Base-by-base conservation (phyloP, 2,113 vertebrate species). In the Condylura cristata region DNA sequence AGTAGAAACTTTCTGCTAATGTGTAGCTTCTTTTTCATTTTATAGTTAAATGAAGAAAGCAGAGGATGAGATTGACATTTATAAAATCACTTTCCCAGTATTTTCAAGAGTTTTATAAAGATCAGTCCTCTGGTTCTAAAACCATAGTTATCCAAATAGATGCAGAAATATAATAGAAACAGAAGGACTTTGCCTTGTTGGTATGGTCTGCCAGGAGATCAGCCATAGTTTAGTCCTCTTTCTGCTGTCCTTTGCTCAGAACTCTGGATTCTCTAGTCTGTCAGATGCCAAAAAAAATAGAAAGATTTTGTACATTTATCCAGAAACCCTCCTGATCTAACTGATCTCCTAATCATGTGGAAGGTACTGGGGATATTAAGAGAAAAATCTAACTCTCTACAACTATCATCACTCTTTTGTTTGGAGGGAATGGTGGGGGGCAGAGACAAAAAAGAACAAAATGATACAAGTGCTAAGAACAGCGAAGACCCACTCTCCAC, bases 61-160 rank as follows among this genome's bases (percentile, higher is more conserved):
- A 53, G 34, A 84, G 48, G 51, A 74, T 68, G 39, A 22, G 9
- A 48, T 5, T 84, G 37, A 20, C 66, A 87, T 46, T 84, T 86
- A 32, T 63, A 70, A 82, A 90, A 60, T 82, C 48, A n/a, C 85
- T 71, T 86, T 74, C 70, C 81, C 37, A 44, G 2, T 78, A 46
- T 80, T 82, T 85, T 70, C 6, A 78, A 84, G 60, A 79, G 28
- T 51, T 89, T 83, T 93, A 68, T 9, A 78, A 83, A 83, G 24
- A 92, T 7, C 20, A 74, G 10, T 8, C 11, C 32, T 90, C 39
- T 88, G 34, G 58, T 44, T 89, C 70, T 88, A 51, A 94, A 86
- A 81, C 24, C 32, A 30, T 7, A 32, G 32, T n/a, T 44, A 3
- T 78, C 22, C 11, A 75, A 51, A 48, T 6, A 68, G 32, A n/a